Evolutionary conservation across 2,797 vertebrate genomes (phyloP), one percentile per base, ranked within the genome.

Genomic region (Bradypus variegatus): DNA sequence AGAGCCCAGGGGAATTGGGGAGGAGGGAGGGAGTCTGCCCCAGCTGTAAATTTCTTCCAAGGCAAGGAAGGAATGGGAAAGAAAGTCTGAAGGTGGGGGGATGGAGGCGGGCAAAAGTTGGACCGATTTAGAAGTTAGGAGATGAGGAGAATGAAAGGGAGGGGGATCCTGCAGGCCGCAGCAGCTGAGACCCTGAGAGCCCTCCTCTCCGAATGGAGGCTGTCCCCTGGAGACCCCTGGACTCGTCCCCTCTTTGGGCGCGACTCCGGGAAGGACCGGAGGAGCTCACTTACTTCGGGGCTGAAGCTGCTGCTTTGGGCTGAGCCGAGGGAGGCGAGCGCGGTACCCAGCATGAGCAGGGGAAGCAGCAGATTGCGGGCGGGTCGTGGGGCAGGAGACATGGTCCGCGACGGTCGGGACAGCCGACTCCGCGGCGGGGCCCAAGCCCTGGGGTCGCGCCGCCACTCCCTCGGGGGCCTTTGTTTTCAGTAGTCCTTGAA

Each of bases 251-350:
- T 67, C 3, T 62, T 92, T 19, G 21, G 92, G 83, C 70, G 67
- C 78, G 83, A 77, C 91, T 85, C 72, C 70, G 72, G 83, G 81
- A 81, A 31, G 67, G 91, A 77, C 92, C 89, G 31, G 77, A 58
- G 82, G 73, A 77, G 87, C 92, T 95, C 94, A 96, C 95, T 95
- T 95, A 96, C 95, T 95, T 96, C 96, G 84, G 96, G 95, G 86
- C 96, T 96, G 95, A 96, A 95, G 94, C 69, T 94, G 91, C 75
- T 92, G 95, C 94, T 94, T n/a, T 96, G 95, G 86, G 96, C 93
- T 58, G 89, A 95, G 86, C 86, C 45, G 92, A 96, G 94, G 82
- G 95, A 88, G 92, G 94, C 91, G 93, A 96, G 94, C 76, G 93
- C 92, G 8, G 94, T 75, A 91, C 87, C 62, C 79, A 96, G 95